Conservation (phyloP, 92 coral and sea anemone species). For the Porites cylindrica region DNA sequence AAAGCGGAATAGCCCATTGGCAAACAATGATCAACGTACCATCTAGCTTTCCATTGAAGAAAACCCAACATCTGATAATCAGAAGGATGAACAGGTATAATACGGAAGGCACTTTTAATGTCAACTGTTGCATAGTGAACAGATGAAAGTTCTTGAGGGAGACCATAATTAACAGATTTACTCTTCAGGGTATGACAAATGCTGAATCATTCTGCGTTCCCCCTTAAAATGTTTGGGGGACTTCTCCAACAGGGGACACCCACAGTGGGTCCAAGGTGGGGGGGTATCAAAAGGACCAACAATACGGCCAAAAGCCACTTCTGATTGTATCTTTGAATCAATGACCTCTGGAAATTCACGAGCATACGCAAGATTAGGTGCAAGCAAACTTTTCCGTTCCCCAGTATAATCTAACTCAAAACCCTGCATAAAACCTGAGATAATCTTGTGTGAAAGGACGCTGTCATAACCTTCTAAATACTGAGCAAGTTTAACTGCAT, state of each 20-base stretch:
- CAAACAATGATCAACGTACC: conserved; percentile 38
- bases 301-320: conserved; percentile 41
- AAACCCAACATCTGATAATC: conserved; percentile 59
- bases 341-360: conserved; percentile 38
- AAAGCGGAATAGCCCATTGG: conserved; percentile 58
- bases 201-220: conserved; percentile 44
- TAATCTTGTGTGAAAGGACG: neutral
- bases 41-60: conserved; percentile 42
- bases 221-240: conserved; percentile 44
- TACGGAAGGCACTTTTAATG: conserved; percentile 51
- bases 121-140: conserved; percentile 47
- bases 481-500: conserved; percentile 7
- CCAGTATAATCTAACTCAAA: conserved; percentile 43
- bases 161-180: conserved; percentile 20
- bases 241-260: conserved; percentile 51
- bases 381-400: neutral
- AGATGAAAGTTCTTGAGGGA: conserved; percentile 5
- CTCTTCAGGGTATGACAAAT: conserved; percentile 34
- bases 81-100: conserved; percentile 49
- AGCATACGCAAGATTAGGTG: conserved; percentile 44
- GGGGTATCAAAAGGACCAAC: conserved; percentile 62
- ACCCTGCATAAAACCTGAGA: conserved; percentile 40
- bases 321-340: conserved; percentile 35
- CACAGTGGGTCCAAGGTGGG: conserved; percentile 36
- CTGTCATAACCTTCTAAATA: neutral